These are phyloP conservation scores for Hemicentrotus pulcherrimus DNA, from an alignment of 35 echinoderm and acorn worm genomes.

Conservation along the genomic window DNA sequence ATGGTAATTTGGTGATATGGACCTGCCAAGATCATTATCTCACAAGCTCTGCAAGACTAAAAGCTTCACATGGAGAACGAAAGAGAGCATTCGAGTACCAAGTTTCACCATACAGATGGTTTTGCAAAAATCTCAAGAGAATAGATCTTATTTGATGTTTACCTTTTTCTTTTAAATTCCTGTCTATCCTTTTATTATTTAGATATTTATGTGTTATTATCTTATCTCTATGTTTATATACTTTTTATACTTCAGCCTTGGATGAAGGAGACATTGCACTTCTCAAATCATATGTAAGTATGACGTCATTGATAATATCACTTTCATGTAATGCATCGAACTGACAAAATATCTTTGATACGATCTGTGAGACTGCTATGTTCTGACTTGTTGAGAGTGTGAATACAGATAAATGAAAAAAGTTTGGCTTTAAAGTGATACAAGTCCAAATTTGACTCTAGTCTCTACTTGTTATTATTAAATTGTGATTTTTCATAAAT, in stretches of 20 bases:
- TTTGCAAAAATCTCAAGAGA: no score
- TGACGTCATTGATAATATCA: neutral
- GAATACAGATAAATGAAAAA: neutral
- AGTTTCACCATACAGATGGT: no score
- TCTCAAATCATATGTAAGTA: constrained; percentile 96
- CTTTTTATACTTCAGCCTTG: constrained; percentile 66
- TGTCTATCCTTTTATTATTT: no score
- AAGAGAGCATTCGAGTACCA: no score
- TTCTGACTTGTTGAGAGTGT: neutral
- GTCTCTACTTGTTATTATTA: neutral
- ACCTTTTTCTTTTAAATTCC: no score
- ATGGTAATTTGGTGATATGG: no score
- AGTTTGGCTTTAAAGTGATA: neutral
- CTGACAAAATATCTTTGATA: neutral
- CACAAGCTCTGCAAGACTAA: no score
- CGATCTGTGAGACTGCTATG: no score
- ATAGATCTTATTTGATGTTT: no score
- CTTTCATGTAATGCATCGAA: neutral
- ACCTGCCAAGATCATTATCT: no score
- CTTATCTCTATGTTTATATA: neutral
- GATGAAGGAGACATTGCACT: constrained; percentile 99
- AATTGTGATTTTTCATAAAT: neutral
- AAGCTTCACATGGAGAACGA: no score
- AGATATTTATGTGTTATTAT: no score
- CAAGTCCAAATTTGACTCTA: neutral